A percentile compares a stretch with the other conserved stretches of the same genome.
Conservation (phyloP, 2,113 vertebrate species). For the Dolichotis patagonum region DNA sequence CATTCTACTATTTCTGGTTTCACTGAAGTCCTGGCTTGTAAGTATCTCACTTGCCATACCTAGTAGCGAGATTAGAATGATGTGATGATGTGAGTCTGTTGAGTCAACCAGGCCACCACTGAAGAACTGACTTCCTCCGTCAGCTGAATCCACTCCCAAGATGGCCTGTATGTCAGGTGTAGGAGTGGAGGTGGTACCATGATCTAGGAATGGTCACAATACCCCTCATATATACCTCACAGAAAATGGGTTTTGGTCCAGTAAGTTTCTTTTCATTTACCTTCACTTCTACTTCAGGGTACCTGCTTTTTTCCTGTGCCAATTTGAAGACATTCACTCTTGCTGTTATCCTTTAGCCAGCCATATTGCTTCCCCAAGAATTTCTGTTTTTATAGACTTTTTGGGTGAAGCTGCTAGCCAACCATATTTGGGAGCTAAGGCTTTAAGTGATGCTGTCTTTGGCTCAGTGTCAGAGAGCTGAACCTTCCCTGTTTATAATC, state of each 20-base stretch:
- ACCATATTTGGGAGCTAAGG: neutral
- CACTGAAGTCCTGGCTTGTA: neutral
- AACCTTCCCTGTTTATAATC: neutral
- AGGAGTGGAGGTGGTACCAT: neutral
- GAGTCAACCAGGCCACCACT: neutral
- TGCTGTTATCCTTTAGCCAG: neutral
- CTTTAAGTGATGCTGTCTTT: neutral
- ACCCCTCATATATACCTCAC: neutral
- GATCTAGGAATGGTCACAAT: neutral
- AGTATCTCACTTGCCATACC: neutral
- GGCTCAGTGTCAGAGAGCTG: neutral
- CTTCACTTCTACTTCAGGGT: neutral
- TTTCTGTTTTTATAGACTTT: constrained; percentile 18
- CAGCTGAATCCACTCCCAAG: neutral
- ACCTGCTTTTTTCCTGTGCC: neutral
- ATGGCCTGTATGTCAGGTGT: neutral
- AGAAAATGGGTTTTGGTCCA: neutral
- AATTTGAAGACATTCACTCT: neutral
- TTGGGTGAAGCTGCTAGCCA: neutral
- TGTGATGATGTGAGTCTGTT: neutral
- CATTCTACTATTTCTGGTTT: neutral
- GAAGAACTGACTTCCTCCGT: neutral
- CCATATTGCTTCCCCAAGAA: neutral
- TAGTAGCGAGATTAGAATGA: neutral
- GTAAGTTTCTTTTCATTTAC: neutral